Evolutionary conservation across 2,113 vertebrate species (phyloP), one percentile per base, ranked within the genome.

Genomic region (Dasyornis broadbenti): DNA sequence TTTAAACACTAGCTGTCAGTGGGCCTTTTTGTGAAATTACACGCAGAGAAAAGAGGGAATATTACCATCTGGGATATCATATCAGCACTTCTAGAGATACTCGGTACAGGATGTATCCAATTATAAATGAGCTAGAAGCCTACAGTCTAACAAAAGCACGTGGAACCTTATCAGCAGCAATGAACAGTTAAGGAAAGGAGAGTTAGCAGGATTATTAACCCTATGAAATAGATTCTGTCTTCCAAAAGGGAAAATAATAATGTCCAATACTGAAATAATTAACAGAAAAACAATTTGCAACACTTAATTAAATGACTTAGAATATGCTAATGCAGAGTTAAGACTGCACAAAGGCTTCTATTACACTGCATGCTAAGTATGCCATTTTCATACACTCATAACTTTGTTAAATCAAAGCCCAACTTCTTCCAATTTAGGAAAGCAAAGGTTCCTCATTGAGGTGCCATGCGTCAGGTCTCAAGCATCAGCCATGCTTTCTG

Each of bases 231-330:
- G 86, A 89, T 40, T 73, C 79, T 82, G 82, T 59, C 75, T 90
- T 95, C 69, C 47, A 80, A 68, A 95, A 96, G 42, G 66, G 80
- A 93, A 94, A 96, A 97, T 96, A 96, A 96, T 95, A 87, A 95
- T 85, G 95, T 94, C 95, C 86, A 44, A 94, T 95, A 86, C 85
- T 40, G 69, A 96, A 96, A 97, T 96, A 97, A 97, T 97, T 95
- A 97, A 94, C 76, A 91, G 85, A 80, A 95, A 94, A 95, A 95
- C 86, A 97, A 92, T 96, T 93, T 96, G 87, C 89, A 87, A 82
- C 87, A 81, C 89, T 94, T 94, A 97, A 95, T 96, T 94, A 94
- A 96, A 95, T 91, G 71, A 95, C 77, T 95, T 94, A 70, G 91
- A 77, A 90, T 94, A 96, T 95, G 95, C 90, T 97, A 96, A 97